These are phyloP conservation scores for Agrilus planipennis DNA, from an alignment of 1,140 invertebrate species.

Conservation along the genomic window DNA sequence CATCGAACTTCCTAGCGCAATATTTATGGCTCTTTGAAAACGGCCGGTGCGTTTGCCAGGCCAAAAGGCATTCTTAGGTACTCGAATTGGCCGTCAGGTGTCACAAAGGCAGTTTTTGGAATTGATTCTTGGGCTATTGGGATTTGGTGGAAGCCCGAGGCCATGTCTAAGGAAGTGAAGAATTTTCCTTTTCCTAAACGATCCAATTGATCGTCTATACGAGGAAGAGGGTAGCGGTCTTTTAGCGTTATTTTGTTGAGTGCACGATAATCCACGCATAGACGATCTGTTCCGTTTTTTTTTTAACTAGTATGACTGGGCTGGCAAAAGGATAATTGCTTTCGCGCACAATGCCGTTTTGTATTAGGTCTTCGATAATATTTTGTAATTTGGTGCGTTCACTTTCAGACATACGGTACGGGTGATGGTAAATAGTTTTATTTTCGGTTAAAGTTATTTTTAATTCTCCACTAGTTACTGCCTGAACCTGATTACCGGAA, in stretches of 20 bases:
- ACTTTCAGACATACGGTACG: background rate
- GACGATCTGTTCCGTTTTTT: no score
- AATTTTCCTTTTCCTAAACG: no score
- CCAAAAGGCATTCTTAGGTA: conserved; percentile 26
- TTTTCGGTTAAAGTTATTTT: conserved; percentile 4
- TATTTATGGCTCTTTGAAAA: conserved; percentile 17
- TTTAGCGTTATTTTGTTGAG: no score
- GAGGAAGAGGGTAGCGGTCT: no score
- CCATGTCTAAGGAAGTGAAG: no score
- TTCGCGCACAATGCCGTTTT: background rate
- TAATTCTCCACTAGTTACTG: no score
- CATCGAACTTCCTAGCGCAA: conserved; percentile 4
- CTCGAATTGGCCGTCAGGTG: conserved; percentile 21
- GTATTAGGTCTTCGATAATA: background rate
- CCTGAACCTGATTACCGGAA: no score
- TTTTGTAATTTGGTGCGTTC: background rate
- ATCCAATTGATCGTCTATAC: no score
- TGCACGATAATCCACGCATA: no score
- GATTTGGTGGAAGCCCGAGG: conserved; percentile 15
- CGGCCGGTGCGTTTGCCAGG: conserved; percentile 19
- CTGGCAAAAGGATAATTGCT: conserved; percentile 23
- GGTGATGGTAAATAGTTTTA: conserved; percentile 1
- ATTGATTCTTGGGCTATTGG: conserved; percentile 8
- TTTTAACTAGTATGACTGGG: no score
- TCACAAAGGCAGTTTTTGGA: no score